A percentile compares a stretch with the other conserved stretches of the same genome.
phyloP scores from a whole-genome alignment of 2,113 vertebrate genomes.

The Beaufortia kweichowensis region DNA sequence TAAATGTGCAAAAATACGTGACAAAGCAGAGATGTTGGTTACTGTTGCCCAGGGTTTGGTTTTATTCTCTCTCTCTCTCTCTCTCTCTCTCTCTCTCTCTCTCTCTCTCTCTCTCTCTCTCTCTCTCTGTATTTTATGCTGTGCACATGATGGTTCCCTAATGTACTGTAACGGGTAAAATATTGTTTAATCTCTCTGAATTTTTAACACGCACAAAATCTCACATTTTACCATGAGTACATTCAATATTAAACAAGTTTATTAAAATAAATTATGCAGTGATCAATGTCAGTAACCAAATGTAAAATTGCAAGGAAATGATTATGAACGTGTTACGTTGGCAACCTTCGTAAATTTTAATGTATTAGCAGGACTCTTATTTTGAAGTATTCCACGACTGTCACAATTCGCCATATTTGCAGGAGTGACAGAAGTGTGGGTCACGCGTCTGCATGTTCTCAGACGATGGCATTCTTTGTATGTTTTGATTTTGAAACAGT shows the following conservation, averaged over 20 bases:
- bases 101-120: neutral
- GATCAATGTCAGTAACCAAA: no score
- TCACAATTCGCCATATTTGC: neutral
- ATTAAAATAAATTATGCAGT: neutral
- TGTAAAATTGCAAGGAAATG: no score
- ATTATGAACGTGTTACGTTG: no score
- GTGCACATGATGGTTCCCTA: no score
- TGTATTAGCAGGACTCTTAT: slow-evolving; percentile 4
- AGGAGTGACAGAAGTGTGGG: neutral
- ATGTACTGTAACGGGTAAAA: no score
- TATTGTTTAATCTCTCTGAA: no score
- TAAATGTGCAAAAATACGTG: slow-evolving; percentile 1
- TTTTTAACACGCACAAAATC: no score
- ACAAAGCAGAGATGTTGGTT: slow-evolving; percentile 5
- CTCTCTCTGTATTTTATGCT: neutral
- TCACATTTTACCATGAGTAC: no score
- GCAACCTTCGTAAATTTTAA: neutral
- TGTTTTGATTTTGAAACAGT: no score
- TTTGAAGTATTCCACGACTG: neutral
- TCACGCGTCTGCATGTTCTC: no score
- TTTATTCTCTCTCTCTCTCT: slow-evolving; percentile 26
- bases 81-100: neutral
- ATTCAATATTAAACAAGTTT: no score
- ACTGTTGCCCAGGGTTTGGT: slow-evolving; percentile 15
- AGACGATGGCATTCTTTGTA: no score